Percentiles rank a stretch among this genome's conserved stretches.
phyloP scores from a whole-genome alignment of 2,797 vertebrate species.

The Streptopelia turtur region DNA sequence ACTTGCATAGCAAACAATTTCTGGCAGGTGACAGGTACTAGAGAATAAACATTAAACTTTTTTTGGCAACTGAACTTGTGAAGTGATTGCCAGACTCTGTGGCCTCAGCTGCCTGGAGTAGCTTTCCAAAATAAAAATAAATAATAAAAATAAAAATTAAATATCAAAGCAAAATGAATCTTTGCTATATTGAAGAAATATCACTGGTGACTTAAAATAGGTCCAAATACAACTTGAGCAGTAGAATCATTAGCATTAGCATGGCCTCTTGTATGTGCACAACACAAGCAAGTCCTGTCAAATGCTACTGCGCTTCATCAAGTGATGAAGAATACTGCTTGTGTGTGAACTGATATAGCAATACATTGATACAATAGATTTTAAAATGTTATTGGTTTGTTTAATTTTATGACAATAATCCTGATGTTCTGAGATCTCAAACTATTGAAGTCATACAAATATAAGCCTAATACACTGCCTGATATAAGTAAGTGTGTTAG shows the following conservation, averaged over 20 bases:
- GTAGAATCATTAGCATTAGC: background rate
- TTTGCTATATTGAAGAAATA: background rate
- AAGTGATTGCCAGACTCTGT: background rate
- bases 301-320: background rate
- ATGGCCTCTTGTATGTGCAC: fast-evolving
- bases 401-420: background rate
- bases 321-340: background rate
- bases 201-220: background rate
- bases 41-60: background rate
- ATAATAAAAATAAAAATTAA: background rate
- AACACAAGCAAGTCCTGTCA: background rate
- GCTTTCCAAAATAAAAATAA: background rate
- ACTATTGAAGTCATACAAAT: background rate
- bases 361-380: background rate
- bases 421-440: background rate
- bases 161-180: background rate
- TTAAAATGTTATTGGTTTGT: background rate
- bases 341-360: background rate
- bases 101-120: background rate
- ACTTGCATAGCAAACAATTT: background rate
- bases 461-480: background rate
- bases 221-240: background rate
- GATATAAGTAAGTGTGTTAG: background rate
- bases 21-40: background rate
- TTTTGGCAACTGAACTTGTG: background rate